Percentiles rank a stretch among this genome's conserved stretches.
phyloP scores from a whole-genome alignment of 1,140 invertebrate species.

The Laupala kohalensis region DNA sequence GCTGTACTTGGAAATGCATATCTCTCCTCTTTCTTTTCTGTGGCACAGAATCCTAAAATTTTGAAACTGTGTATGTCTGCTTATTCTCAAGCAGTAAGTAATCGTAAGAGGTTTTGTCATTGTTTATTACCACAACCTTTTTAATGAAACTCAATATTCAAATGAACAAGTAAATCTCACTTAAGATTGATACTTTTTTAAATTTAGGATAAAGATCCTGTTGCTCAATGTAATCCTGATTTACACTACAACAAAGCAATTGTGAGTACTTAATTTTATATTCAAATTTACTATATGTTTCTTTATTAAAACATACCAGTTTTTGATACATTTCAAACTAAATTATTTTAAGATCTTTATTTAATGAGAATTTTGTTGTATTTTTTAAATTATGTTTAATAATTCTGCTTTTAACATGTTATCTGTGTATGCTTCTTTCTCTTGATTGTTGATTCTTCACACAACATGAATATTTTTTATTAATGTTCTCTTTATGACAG shows the following conservation, averaged over 20 bases:
- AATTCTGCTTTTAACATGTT: too few relatives aligned
- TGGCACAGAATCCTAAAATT: constrained; percentile 55
- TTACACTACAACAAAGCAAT: constrained; percentile 76
- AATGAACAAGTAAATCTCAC: background rate
- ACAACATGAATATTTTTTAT: too few relatives aligned
- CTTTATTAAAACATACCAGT: too few relatives aligned
- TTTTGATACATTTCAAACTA: too few relatives aligned
- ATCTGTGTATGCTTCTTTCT: too few relatives aligned
- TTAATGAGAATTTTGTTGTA: too few relatives aligned
- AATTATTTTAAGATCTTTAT: too few relatives aligned
- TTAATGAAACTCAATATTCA: background rate
- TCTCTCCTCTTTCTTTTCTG: constrained; percentile 64
- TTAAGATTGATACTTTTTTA: constrained; percentile 5
- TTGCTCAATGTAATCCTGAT: constrained; percentile 60
- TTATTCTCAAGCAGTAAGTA: constrained; percentile 62
- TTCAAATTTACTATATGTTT: too few relatives aligned
- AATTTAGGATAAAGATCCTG: constrained; percentile 54
- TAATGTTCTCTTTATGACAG: too few relatives aligned
- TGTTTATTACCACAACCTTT: background rate
- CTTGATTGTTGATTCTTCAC: too few relatives aligned
- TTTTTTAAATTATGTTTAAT: too few relatives aligned
- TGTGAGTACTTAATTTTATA: constrained; percentile 47
- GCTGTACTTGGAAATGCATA: constrained; percentile 74
- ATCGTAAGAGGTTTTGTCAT: background rate
- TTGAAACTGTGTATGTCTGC: constrained; percentile 65